Evolutionary conservation across 2,113 vertebrate species (phyloP).

Genomic region (Hyla sarda): DNA sequence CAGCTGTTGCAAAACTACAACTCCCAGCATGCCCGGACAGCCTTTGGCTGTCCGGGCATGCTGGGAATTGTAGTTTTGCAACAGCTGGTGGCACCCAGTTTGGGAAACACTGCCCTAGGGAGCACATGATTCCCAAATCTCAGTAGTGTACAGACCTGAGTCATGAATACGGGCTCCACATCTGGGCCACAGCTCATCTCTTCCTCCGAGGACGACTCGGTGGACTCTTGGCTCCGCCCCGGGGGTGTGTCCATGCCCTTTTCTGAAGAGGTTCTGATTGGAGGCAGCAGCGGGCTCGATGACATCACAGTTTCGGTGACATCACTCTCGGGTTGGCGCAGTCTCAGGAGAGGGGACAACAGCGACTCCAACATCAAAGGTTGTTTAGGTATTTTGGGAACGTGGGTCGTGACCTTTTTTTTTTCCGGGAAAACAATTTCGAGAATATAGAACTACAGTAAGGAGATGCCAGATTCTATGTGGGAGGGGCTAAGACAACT

Average conservation of each 20-base stretch:
- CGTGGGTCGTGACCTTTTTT: conserved; percentile 71
- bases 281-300: conserved; percentile 60
- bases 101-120: no score
- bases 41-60: no score
- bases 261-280: conserved; percentile 56
- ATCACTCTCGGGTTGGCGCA: not conserved
- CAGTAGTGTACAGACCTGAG: conserved; percentile 73
- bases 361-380: conserved; percentile 53
- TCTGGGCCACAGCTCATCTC: conserved; percentile 2
- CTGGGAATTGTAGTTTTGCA: no score
- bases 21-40: no score
- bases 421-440: not conserved
- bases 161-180: conserved; percentile 77
- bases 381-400: conserved; percentile 71
- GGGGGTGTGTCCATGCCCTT: conserved; percentile 48
- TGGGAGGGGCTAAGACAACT: no score
- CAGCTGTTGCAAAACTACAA: no score
- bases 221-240: not conserved
- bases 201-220: fast-evolving
- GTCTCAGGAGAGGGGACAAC: no score
- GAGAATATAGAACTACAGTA: not conserved
- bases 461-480: no score
- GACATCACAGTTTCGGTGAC: not conserved
- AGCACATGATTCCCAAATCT: not conserved
- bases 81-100: no score